Conservation (phyloP, 1,140 invertebrate genomes). For the Pogonus chalceus region DNA sequence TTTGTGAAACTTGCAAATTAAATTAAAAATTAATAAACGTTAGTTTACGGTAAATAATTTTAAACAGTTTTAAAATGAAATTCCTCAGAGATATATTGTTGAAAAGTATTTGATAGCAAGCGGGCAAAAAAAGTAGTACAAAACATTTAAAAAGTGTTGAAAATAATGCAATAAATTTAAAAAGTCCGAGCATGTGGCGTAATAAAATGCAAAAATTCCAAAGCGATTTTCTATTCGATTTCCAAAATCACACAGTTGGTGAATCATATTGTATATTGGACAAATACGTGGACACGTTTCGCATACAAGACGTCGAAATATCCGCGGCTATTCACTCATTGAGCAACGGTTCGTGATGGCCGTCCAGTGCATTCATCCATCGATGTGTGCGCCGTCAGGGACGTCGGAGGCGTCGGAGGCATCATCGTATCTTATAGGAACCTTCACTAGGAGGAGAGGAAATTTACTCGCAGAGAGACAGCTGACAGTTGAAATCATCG, state of each 20-base stretch:
- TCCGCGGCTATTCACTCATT: not conserved
- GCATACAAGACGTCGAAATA: not conserved
- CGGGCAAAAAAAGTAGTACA: too few species aligned
- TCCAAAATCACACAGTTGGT: not conserved
- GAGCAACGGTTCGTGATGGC: not conserved
- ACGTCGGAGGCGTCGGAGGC: not conserved
- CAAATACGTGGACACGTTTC: not conserved
- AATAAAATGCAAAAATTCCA: too few species aligned
- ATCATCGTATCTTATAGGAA: not conserved
- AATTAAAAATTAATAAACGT: too few species aligned
- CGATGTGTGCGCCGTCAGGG: not conserved
- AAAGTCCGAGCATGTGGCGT: too few species aligned
- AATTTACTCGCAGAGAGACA: not conserved
- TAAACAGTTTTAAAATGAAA: too few species aligned
- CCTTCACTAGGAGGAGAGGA: not conserved
- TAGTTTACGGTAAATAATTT: too few species aligned
- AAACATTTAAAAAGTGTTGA: too few species aligned
- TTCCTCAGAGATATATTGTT: too few species aligned
- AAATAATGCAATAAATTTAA: too few species aligned
- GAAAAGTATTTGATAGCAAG: too few species aligned
- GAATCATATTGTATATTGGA: not conserved
- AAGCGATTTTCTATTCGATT: not conserved
- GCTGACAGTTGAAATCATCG: slow-evolving; percentile 4
- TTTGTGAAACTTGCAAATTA: too few species aligned
- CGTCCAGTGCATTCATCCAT: not conserved